Evolutionary conservation across 2,888 invertebrate species (phyloP), one percentile per base, ranked within the genome.

Genomic region (Quadroppia sp.): DNA sequence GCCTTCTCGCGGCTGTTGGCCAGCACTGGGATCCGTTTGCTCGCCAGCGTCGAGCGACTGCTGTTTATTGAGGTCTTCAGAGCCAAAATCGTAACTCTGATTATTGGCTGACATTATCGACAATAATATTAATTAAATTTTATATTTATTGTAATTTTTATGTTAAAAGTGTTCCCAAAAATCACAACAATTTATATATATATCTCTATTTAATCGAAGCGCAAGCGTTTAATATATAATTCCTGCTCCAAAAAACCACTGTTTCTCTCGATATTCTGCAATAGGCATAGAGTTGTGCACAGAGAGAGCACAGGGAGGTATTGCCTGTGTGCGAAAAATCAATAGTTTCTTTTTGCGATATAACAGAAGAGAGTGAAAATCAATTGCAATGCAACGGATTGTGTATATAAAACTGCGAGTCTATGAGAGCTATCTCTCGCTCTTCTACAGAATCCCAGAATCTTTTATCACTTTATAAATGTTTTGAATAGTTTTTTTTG

Each of bases 11-110:
- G 32, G 32, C 20, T n/a, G 67, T 23, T 36, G 40, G 20, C 67
- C 67, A 36, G 67, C 36, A 42, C 23, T 15, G 9, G 40, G 32
- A 67, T 40, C 40, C 6, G 6, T 20, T n/a, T 40, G 42, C 15
- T 67, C 67, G 3, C 1, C 40, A 7, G 15, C 2, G 42, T 67
- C 67, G 2, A 42, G 9, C 13, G 67, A 67, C 17, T n/a, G 42
- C 25, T 67, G 40, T 23, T 67, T 42, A 7, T 36, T 67, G 7
- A 67, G 20, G 40, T 67, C 67, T n/a, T 67, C 59, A 17, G 40
- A n/a, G 4, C 42, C 42, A 15, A 67, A 67, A 30, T 67, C 67
- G 25, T 67, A 67, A 25, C 32, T 67, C 13, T 67, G 67, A 36
- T 32, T 20, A 36, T 36, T 56, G 2, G 67, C 42, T 42, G 67